Percentiles rank a stretch among this genome's conserved stretches.
Evolutionary conservation across 2,888 invertebrate species (phyloP).

Genomic region (Nycteola revayana): DNA sequence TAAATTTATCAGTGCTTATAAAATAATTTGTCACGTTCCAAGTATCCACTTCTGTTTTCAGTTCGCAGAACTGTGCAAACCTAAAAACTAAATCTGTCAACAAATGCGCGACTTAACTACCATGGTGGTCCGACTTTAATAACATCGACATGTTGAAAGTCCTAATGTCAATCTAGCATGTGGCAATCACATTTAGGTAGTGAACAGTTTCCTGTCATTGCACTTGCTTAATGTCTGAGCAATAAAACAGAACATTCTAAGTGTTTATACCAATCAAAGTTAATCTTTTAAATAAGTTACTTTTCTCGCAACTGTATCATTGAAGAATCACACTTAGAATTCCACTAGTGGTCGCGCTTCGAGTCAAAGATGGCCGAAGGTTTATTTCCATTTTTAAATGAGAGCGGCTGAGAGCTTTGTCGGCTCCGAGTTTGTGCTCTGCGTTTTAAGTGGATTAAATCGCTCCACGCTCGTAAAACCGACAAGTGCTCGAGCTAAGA

Average conservation of each 20-base stretch:
- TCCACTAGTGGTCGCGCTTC: slow-evolving; percentile 70
- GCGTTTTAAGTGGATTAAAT: slow-evolving; percentile 83
- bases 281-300: slow-evolving; percentile 43
- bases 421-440: slow-evolving; percentile 79
- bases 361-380: slow-evolving; percentile 79
- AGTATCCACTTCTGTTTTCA: slow-evolving; percentile 9
- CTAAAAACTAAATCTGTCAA: slow-evolving; percentile 18
- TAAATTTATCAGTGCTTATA: no score
- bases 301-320: slow-evolving; percentile 54
- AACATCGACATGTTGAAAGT: slow-evolving; percentile 14
- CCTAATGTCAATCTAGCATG: slow-evolving; percentile 11
- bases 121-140: slow-evolving; percentile 17
- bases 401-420: slow-evolving; percentile 82
- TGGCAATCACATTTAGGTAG: slow-evolving; percentile 8
- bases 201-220: slow-evolving; percentile 13
- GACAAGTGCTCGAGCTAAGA: slow-evolving; percentile 80
- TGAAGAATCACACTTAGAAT: slow-evolving; percentile 71
- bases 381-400: slow-evolving; percentile 83
- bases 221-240: background rate
- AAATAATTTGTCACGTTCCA: no score
- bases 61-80: slow-evolving; percentile 22
- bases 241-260: no score
- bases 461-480: slow-evolving; percentile 81
- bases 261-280: slow-evolving; percentile 17
- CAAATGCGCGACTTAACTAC: slow-evolving; percentile 10